Percentiles rank a stretch among this genome's conserved stretches.
phyloP scores from a whole-genome alignment of 2,888 invertebrate species.

The Ophion ventricosus region DNA sequence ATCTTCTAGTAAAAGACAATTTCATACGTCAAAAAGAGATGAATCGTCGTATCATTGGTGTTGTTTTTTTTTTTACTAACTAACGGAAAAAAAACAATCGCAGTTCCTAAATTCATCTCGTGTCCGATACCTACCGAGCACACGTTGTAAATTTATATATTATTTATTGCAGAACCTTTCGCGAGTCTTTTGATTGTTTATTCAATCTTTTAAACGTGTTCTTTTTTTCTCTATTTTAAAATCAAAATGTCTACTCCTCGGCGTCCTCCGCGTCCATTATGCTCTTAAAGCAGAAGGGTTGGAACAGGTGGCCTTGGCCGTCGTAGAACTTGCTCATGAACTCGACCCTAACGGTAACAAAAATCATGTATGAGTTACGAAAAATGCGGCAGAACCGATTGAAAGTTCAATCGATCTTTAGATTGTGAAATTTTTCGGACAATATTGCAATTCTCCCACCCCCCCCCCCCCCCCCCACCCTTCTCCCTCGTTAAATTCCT shows the following conservation, averaged over 20 bases:
- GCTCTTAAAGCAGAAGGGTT: slow-evolving; percentile 88
- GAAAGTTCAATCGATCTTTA: too few species aligned
- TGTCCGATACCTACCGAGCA: background rate
- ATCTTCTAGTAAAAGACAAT: background rate
- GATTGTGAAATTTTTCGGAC: too few species aligned
- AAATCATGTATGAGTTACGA: background rate
- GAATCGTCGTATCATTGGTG: background rate
- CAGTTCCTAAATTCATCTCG: background rate
- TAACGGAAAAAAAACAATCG: background rate
- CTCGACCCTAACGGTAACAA: slow-evolving; percentile 86
- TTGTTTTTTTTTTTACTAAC: background rate
- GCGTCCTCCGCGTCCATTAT: slow-evolving; percentile 83
- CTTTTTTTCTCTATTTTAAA: background rate
- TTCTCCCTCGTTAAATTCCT: too few species aligned
- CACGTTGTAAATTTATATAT: slow-evolving; percentile 14
- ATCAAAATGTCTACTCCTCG: slow-evolving; percentile 73
- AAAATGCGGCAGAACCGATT: background rate
- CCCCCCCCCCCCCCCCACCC: too few species aligned
- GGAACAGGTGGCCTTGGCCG: slow-evolving; percentile 87
- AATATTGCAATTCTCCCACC: too few species aligned
- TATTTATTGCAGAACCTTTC: slow-evolving; percentile 47
- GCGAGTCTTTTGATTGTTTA: slow-evolving; percentile 65
- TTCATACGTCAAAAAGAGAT: background rate
- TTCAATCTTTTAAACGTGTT: slow-evolving; percentile 61
- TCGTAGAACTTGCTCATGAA: slow-evolving; percentile 91